Percentiles rank a stretch among this genome's conserved stretches.
phyloP scores from a whole-genome alignment of 2,113 vertebrate species.

The Hippocampus guttulatus region DNA sequence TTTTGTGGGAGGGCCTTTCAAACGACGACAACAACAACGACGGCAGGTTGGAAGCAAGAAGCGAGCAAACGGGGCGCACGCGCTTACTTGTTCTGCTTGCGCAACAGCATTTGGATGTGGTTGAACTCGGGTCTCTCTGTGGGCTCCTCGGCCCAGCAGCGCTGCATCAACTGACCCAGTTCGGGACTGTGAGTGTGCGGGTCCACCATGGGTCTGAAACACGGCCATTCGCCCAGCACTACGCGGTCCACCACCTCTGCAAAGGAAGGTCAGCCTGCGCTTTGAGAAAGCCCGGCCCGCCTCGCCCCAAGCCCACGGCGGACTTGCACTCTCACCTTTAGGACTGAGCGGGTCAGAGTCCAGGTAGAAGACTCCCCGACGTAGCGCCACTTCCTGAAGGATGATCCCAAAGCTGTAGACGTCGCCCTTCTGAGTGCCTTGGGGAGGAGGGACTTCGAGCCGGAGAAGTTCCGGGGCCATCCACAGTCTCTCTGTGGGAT shows the following conservation, averaged over 20 bases:
- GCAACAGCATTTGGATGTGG: slow-evolving; percentile 83
- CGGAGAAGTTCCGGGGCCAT: slow-evolving; percentile 85
- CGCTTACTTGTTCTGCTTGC: slow-evolving; percentile 86
- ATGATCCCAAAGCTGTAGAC: slow-evolving; percentile 92
- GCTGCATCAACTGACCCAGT: slow-evolving; percentile 87
- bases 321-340: slow-evolving; percentile 74
- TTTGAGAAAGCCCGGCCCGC: no score
- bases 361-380: slow-evolving; percentile 82
- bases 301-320: background rate
- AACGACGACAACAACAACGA: no score
- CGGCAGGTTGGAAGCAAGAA: no score
- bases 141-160: slow-evolving; percentile 89
- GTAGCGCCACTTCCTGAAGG: slow-evolving; percentile 90
- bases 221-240: slow-evolving; percentile 81
- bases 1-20: no score
- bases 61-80: no score
- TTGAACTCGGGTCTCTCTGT: slow-evolving; percentile 88
- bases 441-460: slow-evolving; percentile 66
- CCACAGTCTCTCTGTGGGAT: slow-evolving; percentile 83
- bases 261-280: background rate
- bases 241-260: slow-evolving; percentile 89
- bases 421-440: slow-evolving; percentile 86
- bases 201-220: slow-evolving; percentile 77
- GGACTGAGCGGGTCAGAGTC: slow-evolving; percentile 83
- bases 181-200: slow-evolving; percentile 82